Evolutionary conservation across 2,113 vertebrate genomes (phyloP).

Genomic region (Crotalus helleri): DNA sequence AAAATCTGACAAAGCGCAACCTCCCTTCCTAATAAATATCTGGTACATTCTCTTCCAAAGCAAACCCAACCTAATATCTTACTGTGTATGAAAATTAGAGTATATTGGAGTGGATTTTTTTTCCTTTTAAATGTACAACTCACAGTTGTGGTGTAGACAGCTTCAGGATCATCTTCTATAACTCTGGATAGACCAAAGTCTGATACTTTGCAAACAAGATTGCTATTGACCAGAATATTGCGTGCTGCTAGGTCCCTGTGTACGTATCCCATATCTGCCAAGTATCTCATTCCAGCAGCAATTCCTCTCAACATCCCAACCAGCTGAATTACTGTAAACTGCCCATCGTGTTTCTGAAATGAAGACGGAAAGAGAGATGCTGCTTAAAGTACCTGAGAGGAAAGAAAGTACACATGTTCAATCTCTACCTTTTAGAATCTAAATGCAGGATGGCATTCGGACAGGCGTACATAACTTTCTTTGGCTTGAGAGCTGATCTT

Average conservation of each 20-base stretch:
- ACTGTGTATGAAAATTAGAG: not conserved
- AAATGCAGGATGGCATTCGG: not conserved
- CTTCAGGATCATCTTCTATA: constrained; percentile 96
- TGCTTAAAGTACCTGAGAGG: constrained; percentile 44
- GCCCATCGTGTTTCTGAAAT: constrained; percentile 91
- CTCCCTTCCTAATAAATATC: not conserved
- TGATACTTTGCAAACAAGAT: constrained; percentile 99
- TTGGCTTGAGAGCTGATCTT: not conserved
- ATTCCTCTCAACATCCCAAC: constrained; percentile 97
- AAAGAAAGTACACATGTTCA: constrained; percentile 29
- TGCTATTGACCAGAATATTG: constrained; percentile 99
- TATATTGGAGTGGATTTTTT: not conserved
- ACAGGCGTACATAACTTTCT: not conserved
- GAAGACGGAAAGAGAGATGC: constrained; percentile 52
- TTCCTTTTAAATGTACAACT: constrained; percentile 54
- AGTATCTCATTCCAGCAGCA: constrained; percentile 96
- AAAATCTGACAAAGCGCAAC: not conserved
- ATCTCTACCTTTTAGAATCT: not conserved
- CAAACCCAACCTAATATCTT: too few species aligned
- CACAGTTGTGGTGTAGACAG: constrained; percentile 97
- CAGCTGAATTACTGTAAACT: constrained; percentile 97
- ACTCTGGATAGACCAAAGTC: constrained; percentile 97
- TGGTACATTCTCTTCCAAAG: not conserved
- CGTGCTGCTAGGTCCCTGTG: constrained; percentile 95
- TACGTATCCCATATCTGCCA: constrained; percentile 97